Conservation (phyloP, 2,797 vertebrate species). For the Stomatorhinus walkeri region DNA sequence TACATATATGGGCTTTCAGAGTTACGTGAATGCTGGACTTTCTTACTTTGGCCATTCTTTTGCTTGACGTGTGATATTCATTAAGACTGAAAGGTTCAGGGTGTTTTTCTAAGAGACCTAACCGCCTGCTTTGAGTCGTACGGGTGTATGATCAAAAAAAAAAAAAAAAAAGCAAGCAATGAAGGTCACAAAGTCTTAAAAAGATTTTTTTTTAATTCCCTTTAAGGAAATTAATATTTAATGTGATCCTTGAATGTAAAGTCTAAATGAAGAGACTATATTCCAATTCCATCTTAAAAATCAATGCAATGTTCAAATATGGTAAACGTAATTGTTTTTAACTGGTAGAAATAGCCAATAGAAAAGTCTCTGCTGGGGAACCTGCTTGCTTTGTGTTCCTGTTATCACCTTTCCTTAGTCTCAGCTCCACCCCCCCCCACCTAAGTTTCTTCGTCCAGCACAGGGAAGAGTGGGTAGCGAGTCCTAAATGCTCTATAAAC, state of each 20-base stretch:
- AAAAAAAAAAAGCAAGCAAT: slow-evolving; percentile 33
- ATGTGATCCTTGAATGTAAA: neutral
- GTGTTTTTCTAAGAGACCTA: neutral
- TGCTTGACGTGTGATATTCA: neutral
- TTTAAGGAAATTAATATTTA: neutral
- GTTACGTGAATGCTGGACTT: neutral
- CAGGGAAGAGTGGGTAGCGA: neutral
- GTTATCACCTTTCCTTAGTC: neutral
- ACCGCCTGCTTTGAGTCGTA: slow-evolving; percentile 32
- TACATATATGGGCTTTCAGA: neutral
- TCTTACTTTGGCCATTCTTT: neutral
- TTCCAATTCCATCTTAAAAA: neutral
- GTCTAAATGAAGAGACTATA: neutral
- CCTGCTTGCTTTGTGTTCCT: neutral
- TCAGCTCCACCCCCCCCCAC: too few species aligned
- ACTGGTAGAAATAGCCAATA: neutral
- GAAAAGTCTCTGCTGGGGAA: neutral
- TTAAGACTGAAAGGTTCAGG: neutral
- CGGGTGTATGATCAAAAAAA: slow-evolving; percentile 37
- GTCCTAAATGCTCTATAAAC: slow-evolving; percentile 15
- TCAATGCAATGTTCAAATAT: neutral
- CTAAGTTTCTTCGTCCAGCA: neutral
- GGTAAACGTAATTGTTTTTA: neutral
- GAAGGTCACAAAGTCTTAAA: slow-evolving; percentile 40
- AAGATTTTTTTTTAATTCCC: slow-evolving; percentile 7